These are phyloP conservation scores for Fissipunctia ypsillon DNA, from an alignment of 2,888 invertebrate species.

Conservation along the genomic window DNA sequence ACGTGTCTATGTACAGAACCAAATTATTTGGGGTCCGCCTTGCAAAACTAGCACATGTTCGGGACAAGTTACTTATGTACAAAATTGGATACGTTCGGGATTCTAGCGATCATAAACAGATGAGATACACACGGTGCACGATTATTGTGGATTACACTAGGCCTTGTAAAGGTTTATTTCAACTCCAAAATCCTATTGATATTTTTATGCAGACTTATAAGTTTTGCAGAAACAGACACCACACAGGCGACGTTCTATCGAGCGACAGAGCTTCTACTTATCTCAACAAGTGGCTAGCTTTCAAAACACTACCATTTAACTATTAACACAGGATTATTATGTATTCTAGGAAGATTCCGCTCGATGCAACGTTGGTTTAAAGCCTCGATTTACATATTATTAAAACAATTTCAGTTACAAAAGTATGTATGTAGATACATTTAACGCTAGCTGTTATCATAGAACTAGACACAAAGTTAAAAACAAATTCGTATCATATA, in stretches of 20 bases:
- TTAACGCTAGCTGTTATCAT: slow-evolving; percentile 56
- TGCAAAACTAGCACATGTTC: slow-evolving; percentile 60
- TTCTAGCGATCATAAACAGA: slow-evolving; percentile 51
- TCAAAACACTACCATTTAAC: slow-evolving; percentile 57
- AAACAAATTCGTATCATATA: slow-evolving; percentile 80
- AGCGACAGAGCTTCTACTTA: slow-evolving; percentile 58
- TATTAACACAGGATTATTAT: slow-evolving; percentile 60
- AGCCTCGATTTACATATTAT: slow-evolving; percentile 56
- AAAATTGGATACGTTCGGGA: slow-evolving; percentile 44
- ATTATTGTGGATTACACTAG: slow-evolving; percentile 56
- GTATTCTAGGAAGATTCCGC: slow-evolving; percentile 61
- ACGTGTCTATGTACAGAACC: slow-evolving; percentile 66
- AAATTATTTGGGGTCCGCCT: slow-evolving; percentile 55
- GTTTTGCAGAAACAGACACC: slow-evolving; percentile 69
- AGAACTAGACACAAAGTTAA: slow-evolving; percentile 67
- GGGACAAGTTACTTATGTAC: slow-evolving; percentile 42
- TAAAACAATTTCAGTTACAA: slow-evolving; percentile 61
- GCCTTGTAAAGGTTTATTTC: slow-evolving; percentile 61
- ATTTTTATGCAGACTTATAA: slow-evolving; percentile 65
- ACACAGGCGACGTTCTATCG: slow-evolving; percentile 51
- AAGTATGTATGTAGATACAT: slow-evolving; percentile 58
- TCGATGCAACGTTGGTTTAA: slow-evolving; percentile 63
- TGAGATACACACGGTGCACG: slow-evolving; percentile 33
- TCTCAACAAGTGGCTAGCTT: slow-evolving; percentile 56
- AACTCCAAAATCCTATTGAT: slow-evolving; percentile 66